phyloP scores from a whole-genome alignment of 2,113 vertebrate genomes.

The Trachemys scripta region DNA sequence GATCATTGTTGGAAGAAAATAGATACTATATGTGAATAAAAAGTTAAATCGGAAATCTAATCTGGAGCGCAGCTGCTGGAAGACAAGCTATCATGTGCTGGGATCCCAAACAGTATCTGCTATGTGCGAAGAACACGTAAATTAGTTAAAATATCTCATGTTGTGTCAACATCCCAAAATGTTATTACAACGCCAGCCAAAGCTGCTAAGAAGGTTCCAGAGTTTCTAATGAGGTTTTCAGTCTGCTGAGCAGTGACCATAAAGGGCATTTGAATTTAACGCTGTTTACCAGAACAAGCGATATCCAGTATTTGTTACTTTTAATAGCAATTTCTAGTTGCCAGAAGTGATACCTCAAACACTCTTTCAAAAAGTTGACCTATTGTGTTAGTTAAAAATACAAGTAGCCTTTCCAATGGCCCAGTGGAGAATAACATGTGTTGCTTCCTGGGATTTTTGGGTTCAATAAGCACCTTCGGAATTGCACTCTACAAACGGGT shows the following conservation, averaged over 20 bases:
- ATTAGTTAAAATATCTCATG: not conserved
- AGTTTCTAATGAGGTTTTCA: constrained; percentile 50
- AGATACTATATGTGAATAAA: not conserved
- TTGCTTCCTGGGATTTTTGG: not conserved
- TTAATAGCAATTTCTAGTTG: not conserved
- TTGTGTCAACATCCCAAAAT: constrained; percentile 2
- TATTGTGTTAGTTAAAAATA: constrained; percentile 39
- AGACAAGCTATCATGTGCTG: not conserved
- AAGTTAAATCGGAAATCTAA: not conserved
- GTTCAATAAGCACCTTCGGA: constrained; percentile 4
- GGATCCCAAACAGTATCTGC: not conserved
- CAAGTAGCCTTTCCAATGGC: constrained; percentile 24
- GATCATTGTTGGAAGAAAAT: not conserved
- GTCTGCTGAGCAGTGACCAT: constrained; percentile 30
- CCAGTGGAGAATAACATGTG: not conserved
- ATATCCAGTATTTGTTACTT: constrained; percentile 29
- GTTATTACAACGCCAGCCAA: constrained; percentile 33
- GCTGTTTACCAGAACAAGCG: constrained; percentile 22
- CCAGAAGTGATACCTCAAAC: not conserved
- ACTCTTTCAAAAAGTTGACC: not conserved
- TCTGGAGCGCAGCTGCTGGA: not conserved
- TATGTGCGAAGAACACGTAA: not conserved
- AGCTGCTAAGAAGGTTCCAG: constrained; percentile 2
- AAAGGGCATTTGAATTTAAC: constrained; percentile 9
- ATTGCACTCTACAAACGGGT: not conserved